phyloP scores from a whole-genome alignment of 2,797 vertebrate species.

The Poliocrania exsul region DNA sequence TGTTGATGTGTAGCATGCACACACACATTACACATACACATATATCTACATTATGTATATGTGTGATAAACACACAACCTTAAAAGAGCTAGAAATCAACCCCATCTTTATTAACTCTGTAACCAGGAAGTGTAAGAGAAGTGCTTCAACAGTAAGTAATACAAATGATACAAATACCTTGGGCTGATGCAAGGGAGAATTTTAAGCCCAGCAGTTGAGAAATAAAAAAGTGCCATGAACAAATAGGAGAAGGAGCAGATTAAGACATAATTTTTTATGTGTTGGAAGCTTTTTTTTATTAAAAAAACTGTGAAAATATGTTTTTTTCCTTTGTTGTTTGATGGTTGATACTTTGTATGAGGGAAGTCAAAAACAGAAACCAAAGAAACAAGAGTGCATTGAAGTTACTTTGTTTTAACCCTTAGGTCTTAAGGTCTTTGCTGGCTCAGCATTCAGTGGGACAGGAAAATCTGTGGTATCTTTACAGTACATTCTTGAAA shows the following conservation, averaged over 20 bases:
- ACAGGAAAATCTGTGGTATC: neutral
- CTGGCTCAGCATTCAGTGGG: neutral
- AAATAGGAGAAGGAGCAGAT: neutral
- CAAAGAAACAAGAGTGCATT: neutral
- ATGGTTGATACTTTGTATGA: neutral
- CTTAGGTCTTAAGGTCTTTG: neutral
- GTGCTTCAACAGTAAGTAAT: neutral
- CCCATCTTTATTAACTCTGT: neutral
- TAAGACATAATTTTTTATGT: neutral
- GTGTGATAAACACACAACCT: neutral
- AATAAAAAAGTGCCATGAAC: neutral
- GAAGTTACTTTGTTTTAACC: neutral
- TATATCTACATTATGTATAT: too few species aligned
- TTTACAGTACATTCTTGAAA: neutral
- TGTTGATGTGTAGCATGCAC: neutral
- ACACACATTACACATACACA: fast-evolving
- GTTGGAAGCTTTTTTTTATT: neutral
- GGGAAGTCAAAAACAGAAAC: neutral
- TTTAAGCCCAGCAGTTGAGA: neutral
- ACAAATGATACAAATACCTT: neutral
- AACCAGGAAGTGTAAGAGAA: neutral
- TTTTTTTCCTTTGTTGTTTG: neutral
- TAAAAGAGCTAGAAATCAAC: neutral
- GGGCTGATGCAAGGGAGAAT: neutral
- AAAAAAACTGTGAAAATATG: neutral